Percentiles rank a stretch among this genome's conserved stretches.
These are phyloP conservation scores for Euthynnus affinis DNA, from an alignment of 2,797 vertebrate genomes.

Conservation along the genomic window DNA sequence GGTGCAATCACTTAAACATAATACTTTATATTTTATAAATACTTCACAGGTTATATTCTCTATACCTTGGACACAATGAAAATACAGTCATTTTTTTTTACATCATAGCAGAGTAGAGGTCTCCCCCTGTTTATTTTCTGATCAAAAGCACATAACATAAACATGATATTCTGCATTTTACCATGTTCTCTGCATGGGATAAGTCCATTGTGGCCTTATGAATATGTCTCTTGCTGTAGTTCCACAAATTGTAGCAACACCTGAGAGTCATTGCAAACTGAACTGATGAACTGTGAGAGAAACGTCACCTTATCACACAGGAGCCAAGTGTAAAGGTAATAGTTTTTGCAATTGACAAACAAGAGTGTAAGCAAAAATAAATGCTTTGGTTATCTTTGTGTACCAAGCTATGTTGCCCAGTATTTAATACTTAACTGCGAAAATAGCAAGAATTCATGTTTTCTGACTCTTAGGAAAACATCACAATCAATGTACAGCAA, in stretches of 20 bases:
- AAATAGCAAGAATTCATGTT: background rate
- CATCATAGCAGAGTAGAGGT: background rate
- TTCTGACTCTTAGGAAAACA: background rate
- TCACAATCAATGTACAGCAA: background rate
- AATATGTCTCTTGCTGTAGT: constrained; percentile 16
- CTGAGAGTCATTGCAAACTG: constrained; percentile 7
- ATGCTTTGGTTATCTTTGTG: background rate
- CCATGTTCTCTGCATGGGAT: background rate
- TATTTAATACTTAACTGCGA: background rate
- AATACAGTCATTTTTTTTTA: background rate
- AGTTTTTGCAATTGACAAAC: background rate
- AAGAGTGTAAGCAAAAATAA: constrained; percentile 11
- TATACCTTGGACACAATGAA: background rate
- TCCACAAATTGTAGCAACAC: constrained; percentile 1
- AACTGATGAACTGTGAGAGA: constrained; percentile 1
- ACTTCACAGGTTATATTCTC: background rate
- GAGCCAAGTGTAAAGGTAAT: constrained; percentile 14
- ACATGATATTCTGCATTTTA: background rate
- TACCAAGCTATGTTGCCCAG: background rate
- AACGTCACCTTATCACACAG: background rate
- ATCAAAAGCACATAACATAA: constrained; percentile 25
- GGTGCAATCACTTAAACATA: constrained; percentile 34
- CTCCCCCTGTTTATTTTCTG: background rate
- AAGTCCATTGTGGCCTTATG: background rate
- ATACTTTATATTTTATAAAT: constrained; percentile 5